Conservation (phyloP, 2,888 invertebrate genomes). For the Thymelicus sylvestris region DNA sequence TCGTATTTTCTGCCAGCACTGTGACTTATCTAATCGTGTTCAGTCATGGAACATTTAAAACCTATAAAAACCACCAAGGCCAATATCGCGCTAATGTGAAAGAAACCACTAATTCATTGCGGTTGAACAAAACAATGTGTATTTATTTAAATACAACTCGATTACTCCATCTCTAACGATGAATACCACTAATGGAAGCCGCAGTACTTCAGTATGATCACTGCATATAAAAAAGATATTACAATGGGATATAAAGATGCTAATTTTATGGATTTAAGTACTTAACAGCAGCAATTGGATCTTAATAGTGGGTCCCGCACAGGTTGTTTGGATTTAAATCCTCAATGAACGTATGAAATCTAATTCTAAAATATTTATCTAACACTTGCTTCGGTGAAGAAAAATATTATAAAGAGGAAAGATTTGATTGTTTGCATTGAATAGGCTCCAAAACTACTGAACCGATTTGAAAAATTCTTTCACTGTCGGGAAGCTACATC, state of each 20-base stretch:
- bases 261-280: no score
- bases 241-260: background rate
- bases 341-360: no score
- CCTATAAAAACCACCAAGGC: constrained; percentile 21
- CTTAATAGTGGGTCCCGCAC: no score
- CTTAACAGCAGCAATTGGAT: no score
- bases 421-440: no score
- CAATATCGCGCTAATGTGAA: constrained; percentile 25
- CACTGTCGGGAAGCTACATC: no score
- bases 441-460: no score
- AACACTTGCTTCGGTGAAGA: no score
- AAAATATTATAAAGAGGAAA: no score
- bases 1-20: background rate
- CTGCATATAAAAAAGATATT: background rate
- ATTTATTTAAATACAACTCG: background rate
- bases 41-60: constrained; percentile 28
- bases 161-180: background rate
- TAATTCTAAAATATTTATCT: no score
- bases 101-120: constrained; percentile 20
- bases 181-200: background rate
- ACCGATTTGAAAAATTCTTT: no score
- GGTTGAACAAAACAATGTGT: constrained; percentile 11
- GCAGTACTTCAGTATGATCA: background rate
- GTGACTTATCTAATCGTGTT: constrained; percentile 23
- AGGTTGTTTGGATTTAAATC: no score